These are phyloP conservation scores for Peromyscus californicus DNA, from an alignment of 2,113 vertebrate species.

Conservation along the genomic window DNA sequence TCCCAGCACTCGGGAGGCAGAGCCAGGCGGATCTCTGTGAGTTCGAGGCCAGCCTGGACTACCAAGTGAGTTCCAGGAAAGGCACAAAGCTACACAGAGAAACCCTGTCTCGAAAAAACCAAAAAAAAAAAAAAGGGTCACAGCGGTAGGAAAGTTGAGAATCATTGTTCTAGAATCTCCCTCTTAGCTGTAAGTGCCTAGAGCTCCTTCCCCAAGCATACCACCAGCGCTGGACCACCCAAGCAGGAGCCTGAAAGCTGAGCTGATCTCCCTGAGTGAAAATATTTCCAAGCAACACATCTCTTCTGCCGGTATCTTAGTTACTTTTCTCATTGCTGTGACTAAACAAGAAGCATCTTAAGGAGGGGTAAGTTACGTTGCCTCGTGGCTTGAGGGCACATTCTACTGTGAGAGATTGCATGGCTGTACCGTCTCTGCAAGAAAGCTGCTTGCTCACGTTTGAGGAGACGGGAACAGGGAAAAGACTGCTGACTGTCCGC, in stretches of 20 bases:
- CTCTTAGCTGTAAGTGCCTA: neutral
- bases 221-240: neutral
- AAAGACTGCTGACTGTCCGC: neutral
- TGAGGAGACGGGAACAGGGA: neutral
- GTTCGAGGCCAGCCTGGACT: too few relatives aligned
- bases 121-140: too few relatives aligned
- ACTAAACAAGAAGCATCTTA: neutral
- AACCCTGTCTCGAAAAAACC: too few relatives aligned
- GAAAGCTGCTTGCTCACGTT: neutral
- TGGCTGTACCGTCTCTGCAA: neutral
- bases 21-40: too few relatives aligned
- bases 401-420: neutral
- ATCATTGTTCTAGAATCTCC: neutral
- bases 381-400: neutral
- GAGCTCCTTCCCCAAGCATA: neutral
- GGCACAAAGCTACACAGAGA: too few relatives aligned
- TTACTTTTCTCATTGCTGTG: neutral
- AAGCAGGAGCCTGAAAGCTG: neutral
- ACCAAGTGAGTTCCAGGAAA: too few relatives aligned
- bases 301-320: neutral
- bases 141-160: neutral
- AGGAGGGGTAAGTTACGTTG: neutral
- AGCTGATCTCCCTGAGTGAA: too few relatives aligned
- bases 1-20: too few relatives aligned
- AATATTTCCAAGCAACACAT: neutral